Percentiles rank a stretch among this genome's conserved stretches.
phyloP scores from a whole-genome alignment of 2,888 invertebrate species.

The Drosophila borealis region DNA sequence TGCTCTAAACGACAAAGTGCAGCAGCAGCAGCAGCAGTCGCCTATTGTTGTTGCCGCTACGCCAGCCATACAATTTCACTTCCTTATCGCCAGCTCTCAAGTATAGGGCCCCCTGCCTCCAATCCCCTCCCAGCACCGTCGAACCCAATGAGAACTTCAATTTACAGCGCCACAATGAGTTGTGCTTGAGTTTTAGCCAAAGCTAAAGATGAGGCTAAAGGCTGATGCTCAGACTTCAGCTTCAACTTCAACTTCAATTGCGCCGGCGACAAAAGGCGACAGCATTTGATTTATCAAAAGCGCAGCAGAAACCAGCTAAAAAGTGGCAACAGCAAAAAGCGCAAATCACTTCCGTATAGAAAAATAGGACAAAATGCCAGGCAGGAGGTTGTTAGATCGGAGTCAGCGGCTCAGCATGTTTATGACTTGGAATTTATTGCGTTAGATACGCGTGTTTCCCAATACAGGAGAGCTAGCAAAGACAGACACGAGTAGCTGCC shows the following conservation, averaged over 20 bases:
- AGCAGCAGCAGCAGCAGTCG: slow-evolving; percentile 17
- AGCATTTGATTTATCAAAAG: slow-evolving; percentile 69
- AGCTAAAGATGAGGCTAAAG: slow-evolving; percentile 34
- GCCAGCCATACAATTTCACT: slow-evolving; percentile 70
- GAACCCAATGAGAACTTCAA: slow-evolving; percentile 66
- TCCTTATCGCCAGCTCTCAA: slow-evolving; percentile 68
- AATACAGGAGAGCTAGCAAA: background rate
- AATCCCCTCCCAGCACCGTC: background rate
- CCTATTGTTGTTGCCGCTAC: slow-evolving; percentile 65
- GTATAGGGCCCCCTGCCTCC: slow-evolving; percentile 17
- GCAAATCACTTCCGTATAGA: slow-evolving; percentile 63
- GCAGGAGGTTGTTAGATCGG: slow-evolving; percentile 2
- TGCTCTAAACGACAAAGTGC: slow-evolving; percentile 64
- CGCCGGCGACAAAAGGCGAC: slow-evolving; percentile 58
- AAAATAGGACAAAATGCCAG: background rate
- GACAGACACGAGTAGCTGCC: background rate
- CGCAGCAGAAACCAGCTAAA: slow-evolving; percentile 50
- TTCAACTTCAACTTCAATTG: slow-evolving; percentile 33
- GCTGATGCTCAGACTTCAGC: slow-evolving; percentile 27
- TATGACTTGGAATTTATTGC: slow-evolving; percentile 57
- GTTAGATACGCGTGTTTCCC: slow-evolving; percentile 19
- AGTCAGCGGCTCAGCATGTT: slow-evolving; percentile 39
- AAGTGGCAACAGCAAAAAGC: slow-evolving; percentile 57
- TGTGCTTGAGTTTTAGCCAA: slow-evolving; percentile 62
- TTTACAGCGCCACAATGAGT: slow-evolving; percentile 68